Evolutionary conservation across 1,140 invertebrate species (phyloP).

Genomic region (Procambarus virginalis): DNA sequence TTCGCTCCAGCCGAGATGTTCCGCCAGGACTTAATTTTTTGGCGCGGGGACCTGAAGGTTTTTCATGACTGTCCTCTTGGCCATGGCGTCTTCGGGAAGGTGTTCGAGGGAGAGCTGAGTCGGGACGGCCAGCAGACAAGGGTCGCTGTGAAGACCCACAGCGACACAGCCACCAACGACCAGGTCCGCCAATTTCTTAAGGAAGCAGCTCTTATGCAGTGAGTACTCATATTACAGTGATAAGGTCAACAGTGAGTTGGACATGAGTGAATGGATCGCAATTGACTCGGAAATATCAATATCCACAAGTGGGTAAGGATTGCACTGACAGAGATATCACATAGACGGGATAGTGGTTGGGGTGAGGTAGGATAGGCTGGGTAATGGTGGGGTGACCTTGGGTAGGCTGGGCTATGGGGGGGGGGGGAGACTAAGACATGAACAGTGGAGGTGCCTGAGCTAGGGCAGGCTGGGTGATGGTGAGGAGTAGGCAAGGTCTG

Average conservation of each 20-base stretch:
- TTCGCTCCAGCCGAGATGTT: slow-evolving; percentile 52
- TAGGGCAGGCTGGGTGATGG: too few relatives aligned
- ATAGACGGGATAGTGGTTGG: too few relatives aligned
- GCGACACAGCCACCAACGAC: slow-evolving; percentile 29
- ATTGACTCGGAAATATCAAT: too few relatives aligned
- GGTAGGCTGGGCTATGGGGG: too few relatives aligned
- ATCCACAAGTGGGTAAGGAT: background rate
- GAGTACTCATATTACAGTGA: background rate
- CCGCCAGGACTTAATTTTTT: slow-evolving; percentile 38
- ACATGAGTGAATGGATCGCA: too few relatives aligned
- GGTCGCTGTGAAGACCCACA: slow-evolving; percentile 60
- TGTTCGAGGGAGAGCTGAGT: slow-evolving; percentile 40
- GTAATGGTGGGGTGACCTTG: too few relatives aligned
- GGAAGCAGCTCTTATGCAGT: slow-evolving; percentile 55
- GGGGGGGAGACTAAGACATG: too few relatives aligned
- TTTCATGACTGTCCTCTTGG: slow-evolving; percentile 32
- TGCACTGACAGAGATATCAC: too few relatives aligned
- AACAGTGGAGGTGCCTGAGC: too few relatives aligned
- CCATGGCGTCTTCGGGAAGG: slow-evolving; percentile 57
- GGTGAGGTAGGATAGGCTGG: too few relatives aligned
- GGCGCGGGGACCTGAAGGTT: slow-evolving; percentile 52
- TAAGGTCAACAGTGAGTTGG: too few relatives aligned
- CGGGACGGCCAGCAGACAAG: background rate
- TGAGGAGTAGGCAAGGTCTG: too few relatives aligned
- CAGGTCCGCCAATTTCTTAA: slow-evolving; percentile 42